Evolutionary conservation across 2,113 vertebrate species (phyloP).

Genomic region (Lates calcarifer): DNA sequence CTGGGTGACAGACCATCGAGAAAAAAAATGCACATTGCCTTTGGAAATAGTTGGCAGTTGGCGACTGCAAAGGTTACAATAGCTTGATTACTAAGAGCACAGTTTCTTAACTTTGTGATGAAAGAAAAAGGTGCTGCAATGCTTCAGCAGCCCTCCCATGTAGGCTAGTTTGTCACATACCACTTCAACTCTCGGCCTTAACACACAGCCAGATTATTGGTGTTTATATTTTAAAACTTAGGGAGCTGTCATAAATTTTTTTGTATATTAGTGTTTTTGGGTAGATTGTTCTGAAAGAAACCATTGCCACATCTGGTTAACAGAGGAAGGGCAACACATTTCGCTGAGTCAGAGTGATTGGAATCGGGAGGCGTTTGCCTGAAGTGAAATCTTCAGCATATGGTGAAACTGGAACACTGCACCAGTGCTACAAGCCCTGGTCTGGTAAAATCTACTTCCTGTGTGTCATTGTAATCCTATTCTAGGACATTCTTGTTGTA

Average conservation of each 20-base stretch:
- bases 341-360: constrained; percentile 76
- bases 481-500: constrained; percentile 37
- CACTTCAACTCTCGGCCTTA: neutral
- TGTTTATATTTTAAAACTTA: constrained; percentile 30
- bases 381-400: constrained; percentile 70
- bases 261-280: constrained; percentile 44
- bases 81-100: constrained; percentile 33
- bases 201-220: neutral
- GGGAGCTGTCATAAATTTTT: constrained; percentile 7
- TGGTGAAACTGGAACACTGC: constrained; percentile 65
- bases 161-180: constrained; percentile 12
- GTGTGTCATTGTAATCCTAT: constrained; percentile 34
- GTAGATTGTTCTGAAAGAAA: constrained; percentile 39
- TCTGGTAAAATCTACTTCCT: constrained; percentile 58
- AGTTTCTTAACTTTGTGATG: constrained; percentile 65
- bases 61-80: constrained; percentile 45
- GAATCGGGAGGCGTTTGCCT: constrained; percentile 61
- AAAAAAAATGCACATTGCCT: constrained; percentile 11
- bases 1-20: constrained; percentile 55
- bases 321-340: constrained; percentile 64
- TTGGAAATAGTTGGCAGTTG: constrained; percentile 62
- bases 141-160: constrained; percentile 40
- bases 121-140: constrained; percentile 51
- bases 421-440: constrained; percentile 6
- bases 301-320: constrained; percentile 73